Evolutionary conservation across 1,140 invertebrate genomes (phyloP), one percentile per base, ranked within the genome.

Genomic region (Reticulitermes speratus): DNA sequence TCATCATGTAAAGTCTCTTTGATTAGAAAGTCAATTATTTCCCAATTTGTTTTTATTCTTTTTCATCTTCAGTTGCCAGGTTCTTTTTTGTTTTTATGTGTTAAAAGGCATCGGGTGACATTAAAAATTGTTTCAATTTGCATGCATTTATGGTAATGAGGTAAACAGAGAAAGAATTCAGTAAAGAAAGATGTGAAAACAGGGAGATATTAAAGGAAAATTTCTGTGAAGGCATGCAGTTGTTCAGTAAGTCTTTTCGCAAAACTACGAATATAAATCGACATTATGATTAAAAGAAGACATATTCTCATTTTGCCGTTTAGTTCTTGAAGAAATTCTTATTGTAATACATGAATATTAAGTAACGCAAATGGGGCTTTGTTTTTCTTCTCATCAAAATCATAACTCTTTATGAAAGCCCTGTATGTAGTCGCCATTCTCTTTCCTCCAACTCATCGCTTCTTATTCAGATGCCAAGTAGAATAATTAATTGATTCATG

Each of bases 101-200:
- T 75, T 75, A 75, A 75, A 75, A 75, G 65, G 65, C 65, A 75
- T 75, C 65, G 65, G 65, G 25, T 65, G 59, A 65, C 59, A 65
- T 75, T 75, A 75, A 75, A 30, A 75, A 75, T 75, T 75, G 65
- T 75, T 75, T 75, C 65, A 75, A 75, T 75, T 75, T 75, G n/a
- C 65, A 75, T 75, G n/a, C 65, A 75, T 75, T 75, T 75, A 75
- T 75, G 65, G 65, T 75, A 75, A 75, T 75, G 65, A 75, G 9
- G 65, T 30, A 75, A 75, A 75, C 25, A 75, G n/a, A 75, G n/a
- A 75, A 75, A 75, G 65, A 75, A 75, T 75, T 75, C 25, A 30
- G 65, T 30, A 75, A 30, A 8, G n/a, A 6, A 75, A n/a, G 65
- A 75, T 30, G 65, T 30, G n/a, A 30, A 30, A 30, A 9, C 3